phyloP scores from a whole-genome alignment of 2,113 vertebrate genomes.

The Pseudolaguvia tuberculata region DNA sequence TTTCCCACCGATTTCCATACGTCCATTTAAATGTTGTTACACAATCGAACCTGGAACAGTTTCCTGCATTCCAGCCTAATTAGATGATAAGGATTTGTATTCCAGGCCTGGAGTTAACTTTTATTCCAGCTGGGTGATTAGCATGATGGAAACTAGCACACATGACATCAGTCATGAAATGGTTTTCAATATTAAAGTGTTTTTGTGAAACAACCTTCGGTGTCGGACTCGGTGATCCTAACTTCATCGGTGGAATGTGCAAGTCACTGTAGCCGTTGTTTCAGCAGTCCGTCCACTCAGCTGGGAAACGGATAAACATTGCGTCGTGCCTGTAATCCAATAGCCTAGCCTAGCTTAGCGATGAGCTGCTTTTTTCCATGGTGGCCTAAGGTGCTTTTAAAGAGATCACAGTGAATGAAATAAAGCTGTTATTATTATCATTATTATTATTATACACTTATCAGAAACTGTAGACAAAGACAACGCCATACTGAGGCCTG shows the following conservation, averaged over 20 bases:
- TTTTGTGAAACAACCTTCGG: neutral
- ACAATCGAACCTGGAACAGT: no score
- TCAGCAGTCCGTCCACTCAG: conserved; percentile 25
- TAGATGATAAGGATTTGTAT: no score
- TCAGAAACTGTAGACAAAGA: no score
- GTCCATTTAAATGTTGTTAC: neutral
- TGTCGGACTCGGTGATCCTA: neutral
- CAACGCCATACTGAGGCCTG: neutral
- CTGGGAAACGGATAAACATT: conserved; percentile 47
- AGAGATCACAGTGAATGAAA: neutral
- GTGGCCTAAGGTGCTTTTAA: neutral
- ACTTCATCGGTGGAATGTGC: conserved; percentile 43
- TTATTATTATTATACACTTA: neutral
- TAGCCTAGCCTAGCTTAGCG: conserved; percentile 41
- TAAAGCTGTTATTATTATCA: no score
- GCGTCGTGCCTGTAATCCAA: conserved; percentile 40
- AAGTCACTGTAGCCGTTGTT: conserved; percentile 24
- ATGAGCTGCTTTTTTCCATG: conserved; percentile 39
- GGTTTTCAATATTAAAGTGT: no score
- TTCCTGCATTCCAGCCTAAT: no score
- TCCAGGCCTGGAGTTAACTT: neutral
- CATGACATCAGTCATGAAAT: no score
- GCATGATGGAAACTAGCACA: neutral
- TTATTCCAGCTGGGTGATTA: neutral
- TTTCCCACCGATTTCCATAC: no score